A percentile compares a stretch with the other conserved stretches of the same genome.
phyloP scores from a whole-genome alignment of 2,797 vertebrate species.

The Ptychobarbus kaznakovi region DNA sequence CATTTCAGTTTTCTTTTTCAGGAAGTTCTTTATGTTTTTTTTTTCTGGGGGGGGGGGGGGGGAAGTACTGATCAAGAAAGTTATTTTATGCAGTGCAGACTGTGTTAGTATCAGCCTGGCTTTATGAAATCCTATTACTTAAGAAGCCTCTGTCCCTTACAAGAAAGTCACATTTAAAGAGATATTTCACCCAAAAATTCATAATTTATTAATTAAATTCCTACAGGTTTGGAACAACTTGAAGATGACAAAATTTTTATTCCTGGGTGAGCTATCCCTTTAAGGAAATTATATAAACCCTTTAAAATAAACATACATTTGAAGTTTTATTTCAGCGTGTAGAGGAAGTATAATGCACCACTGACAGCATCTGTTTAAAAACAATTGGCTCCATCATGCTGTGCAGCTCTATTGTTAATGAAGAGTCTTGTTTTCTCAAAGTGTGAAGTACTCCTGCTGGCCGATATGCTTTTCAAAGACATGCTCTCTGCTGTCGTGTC shows the following conservation, averaged over 20 bases:
- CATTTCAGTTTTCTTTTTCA: neutral
- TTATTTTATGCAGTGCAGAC: neutral
- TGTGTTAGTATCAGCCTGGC: neutral
- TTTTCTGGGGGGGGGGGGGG: neutral
- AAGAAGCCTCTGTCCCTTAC: neutral
- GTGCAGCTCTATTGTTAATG: conserved; percentile 59
- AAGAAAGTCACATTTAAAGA: neutral
- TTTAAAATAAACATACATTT: neutral
- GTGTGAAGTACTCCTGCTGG: conserved; percentile 58
- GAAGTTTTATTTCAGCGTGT: neutral
- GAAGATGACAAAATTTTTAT: neutral
- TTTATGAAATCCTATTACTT: neutral
- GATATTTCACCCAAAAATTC: neutral
- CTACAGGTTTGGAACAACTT: neutral
- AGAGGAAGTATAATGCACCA: conserved; percentile 21
- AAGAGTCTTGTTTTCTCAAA: conserved; percentile 56
- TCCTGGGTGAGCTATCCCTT: neutral
- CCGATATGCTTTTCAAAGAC: conserved; percentile 57
- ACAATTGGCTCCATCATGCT: conserved; percentile 60
- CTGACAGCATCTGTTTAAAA: conserved; percentile 47
- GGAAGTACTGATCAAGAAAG: neutral
- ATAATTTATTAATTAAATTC: neutral
- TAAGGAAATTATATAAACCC: neutral
- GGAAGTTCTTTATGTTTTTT: neutral
- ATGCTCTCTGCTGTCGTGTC: conserved; percentile 28